phyloP scores from a whole-genome alignment of 2,888 invertebrate species.

The Pediacus dermestoides region DNA sequence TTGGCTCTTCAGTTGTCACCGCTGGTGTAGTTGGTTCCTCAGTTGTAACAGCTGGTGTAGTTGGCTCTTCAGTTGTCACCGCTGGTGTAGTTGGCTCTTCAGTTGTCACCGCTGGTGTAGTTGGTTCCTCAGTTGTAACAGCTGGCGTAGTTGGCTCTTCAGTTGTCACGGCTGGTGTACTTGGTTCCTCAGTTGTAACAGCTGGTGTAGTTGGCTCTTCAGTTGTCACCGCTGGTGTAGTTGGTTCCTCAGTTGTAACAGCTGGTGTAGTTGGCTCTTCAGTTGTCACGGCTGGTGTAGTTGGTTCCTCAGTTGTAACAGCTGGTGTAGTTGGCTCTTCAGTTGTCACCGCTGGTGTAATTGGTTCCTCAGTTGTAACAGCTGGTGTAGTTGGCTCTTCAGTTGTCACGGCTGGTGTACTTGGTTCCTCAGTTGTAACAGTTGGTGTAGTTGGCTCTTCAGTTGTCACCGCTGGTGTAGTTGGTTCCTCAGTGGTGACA shows the following conservation, averaged over 20 bases:
- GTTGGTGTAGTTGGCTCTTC: slow-evolving; percentile 43
- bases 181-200: slow-evolving; percentile 16
- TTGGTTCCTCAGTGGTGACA: slow-evolving; percentile 16
- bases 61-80: background rate
- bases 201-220: background rate
- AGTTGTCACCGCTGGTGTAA: slow-evolving; percentile 16
- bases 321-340: background rate
- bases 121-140: slow-evolving; percentile 26
- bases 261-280: slow-evolving; percentile 11
- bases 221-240: slow-evolving; percentile 6
- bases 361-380: slow-evolving; percentile 1
- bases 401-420: slow-evolving; percentile 1
- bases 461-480: slow-evolving; percentile 1
- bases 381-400: slow-evolving; percentile 7
- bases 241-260: slow-evolving; percentile 6
- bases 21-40: background rate
- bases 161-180: slow-evolving; percentile 1
- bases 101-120: slow-evolving; percentile 1
- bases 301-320: slow-evolving; percentile 37
- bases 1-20: slow-evolving; percentile 37
- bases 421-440: slow-evolving; percentile 26
- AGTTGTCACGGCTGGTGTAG: slow-evolving; percentile 30
- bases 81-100: slow-evolving; percentile 7
- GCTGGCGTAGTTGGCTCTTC: slow-evolving; percentile 43
- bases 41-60: slow-evolving; percentile 16